Evolutionary conservation across 2,797 vertebrate genomes (phyloP).

Genomic region (Myiotriccus ornatus): DNA sequence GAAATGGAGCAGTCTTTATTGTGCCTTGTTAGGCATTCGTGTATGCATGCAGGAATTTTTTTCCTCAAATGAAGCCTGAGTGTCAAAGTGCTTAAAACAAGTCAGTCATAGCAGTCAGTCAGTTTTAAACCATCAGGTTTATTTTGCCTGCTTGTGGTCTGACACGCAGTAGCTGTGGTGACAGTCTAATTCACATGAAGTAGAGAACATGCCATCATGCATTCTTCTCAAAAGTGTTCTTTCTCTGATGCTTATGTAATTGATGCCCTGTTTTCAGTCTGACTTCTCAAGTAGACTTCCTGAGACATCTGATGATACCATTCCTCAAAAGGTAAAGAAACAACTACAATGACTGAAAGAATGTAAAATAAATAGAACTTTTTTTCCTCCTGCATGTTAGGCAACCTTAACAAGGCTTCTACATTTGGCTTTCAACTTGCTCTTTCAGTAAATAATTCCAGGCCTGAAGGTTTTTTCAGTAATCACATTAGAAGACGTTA

Average conservation of each 20-base stretch:
- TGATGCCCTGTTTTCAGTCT: conserved; percentile 82
- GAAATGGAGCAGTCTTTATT: background rate
- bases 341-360: conserved; percentile 30
- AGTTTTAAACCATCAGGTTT: background rate
- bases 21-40: background rate
- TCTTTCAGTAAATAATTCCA: conserved; percentile 46
- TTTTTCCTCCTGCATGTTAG: conserved; percentile 75
- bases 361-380: conserved; percentile 42
- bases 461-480: conserved; percentile 24
- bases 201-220: background rate
- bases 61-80: background rate
- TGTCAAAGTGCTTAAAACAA: background rate
- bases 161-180: background rate
- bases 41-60: background rate
- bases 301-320: conserved; percentile 77
- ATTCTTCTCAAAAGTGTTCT: conserved; percentile 49
- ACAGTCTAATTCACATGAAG: background rate
- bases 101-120: background rate
- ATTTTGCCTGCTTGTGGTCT: background rate
- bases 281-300: conserved; percentile 79
- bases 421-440: conserved; percentile 61
- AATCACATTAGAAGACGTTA: background rate
- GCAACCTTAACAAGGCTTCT: conserved; percentile 72
- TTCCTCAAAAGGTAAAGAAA: conserved; percentile 83
- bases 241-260: conserved; percentile 75